Evolutionary conservation across 2,888 invertebrate species (phyloP), one percentile per base, ranked within the genome.

Genomic region (Endomychus coccineus): DNA sequence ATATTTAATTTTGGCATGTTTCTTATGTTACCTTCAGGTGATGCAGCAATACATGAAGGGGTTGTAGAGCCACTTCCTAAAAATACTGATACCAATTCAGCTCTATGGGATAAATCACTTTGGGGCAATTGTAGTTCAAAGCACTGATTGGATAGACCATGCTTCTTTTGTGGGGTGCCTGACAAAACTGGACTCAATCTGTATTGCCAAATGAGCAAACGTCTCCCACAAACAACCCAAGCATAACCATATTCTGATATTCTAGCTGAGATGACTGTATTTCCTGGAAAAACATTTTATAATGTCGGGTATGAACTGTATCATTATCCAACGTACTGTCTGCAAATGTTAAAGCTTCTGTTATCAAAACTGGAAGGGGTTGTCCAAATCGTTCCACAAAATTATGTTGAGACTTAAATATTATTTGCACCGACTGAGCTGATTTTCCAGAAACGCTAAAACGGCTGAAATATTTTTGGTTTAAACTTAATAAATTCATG

Each of bases 81-180:
- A 58, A 83, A 86, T 1, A 90, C 77, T 15, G 79, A 77, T 1
- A 88, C 81, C 10, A 91, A 71, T 39, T 90, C 82, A 1, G 94
- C 87, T 54, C 85, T 81, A 61, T 95, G 94, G 0, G 89, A 87
- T 10, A 94, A 72, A 64, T 94, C 94, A 50, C 92, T 92, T 46
- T 91, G 88, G 0, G 94, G 94, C 23, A 95, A 64, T 0, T 84
- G 82, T 9, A 95, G 69, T 60, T 95, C 94, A 21, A 87, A 74
- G 49, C 91, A 91, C 27, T 84, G 81, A 2, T 71, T 74, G 28
- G 68, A 56, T 2, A 59, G 51, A 2, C 51, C 57, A 21, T 27
- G 49, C 39, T 68, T 62, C 16, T 68, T 59, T 45, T 71, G 71
- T 9, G 73, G 69, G 4, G 68, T 67, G 14, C 70, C 65, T 52